These are phyloP conservation scores for Amblyopsis rosae DNA, from an alignment of 2,113 vertebrate genomes.

Conservation along the genomic window DNA sequence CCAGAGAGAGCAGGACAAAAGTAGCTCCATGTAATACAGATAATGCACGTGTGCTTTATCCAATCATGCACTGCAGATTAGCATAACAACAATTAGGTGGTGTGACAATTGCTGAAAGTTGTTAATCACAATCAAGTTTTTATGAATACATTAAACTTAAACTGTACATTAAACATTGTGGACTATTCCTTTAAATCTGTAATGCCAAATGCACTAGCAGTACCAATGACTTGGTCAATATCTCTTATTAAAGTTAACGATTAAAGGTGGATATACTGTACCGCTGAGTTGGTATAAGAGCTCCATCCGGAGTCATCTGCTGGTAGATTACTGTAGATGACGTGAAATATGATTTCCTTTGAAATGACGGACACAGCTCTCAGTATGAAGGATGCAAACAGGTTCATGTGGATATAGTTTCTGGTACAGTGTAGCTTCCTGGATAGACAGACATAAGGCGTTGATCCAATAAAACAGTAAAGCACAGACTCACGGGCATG, in stretches of 20 bases:
- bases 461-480: conserved; percentile 19
- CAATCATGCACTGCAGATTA: too few species aligned
- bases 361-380: conserved; percentile 83
- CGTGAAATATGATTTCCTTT: conserved; percentile 80
- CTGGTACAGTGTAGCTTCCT: conserved; percentile 97
- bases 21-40: too few species aligned
- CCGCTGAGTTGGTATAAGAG: conserved; percentile 78
- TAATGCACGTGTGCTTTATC: too few species aligned
- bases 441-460: conserved; percentile 28
- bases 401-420: conserved; percentile 97
- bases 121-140: too few species aligned
- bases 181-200: too few species aligned
- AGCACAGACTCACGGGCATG: background rate
- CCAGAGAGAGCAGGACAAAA: too few species aligned
- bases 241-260: background rate
- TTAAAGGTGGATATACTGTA: conserved; percentile 45
- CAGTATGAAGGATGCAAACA: conserved; percentile 93
- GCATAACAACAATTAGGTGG: too few species aligned
- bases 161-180: too few species aligned
- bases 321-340: conserved; percentile 80
- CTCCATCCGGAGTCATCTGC: conserved; percentile 84
- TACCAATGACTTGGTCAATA: background rate
- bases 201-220: too few species aligned
- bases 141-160: too few species aligned
- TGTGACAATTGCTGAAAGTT: too few species aligned